These are phyloP conservation scores for Caenorhabditis uteleia DNA, from an alignment of 2,888 invertebrate species.

Conservation along the genomic window DNA sequence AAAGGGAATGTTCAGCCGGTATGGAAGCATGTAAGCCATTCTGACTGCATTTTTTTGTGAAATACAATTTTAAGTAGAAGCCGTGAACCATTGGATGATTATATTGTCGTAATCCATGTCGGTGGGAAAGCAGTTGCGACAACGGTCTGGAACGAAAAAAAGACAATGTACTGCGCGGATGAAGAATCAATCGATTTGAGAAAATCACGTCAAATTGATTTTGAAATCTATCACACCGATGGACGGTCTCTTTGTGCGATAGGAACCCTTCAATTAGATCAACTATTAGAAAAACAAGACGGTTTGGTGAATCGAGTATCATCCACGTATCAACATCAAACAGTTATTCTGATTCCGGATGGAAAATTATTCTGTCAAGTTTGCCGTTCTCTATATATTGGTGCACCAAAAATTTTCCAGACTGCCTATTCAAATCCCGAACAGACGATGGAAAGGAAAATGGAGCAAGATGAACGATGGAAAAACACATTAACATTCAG, in stretches of 20 bases:
- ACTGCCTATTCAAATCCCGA: slow-evolving; percentile 32
- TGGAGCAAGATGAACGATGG: slow-evolving; percentile 7
- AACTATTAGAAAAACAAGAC: slow-evolving; percentile 21
- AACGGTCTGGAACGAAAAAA: slow-evolving; percentile 37
- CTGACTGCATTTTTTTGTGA: not conserved
- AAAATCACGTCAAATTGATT: slow-evolving; percentile 26
- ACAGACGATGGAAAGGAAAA: slow-evolving; percentile 15
- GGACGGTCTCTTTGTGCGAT: slow-evolving; percentile 32
- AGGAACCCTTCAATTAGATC: slow-evolving; percentile 23
- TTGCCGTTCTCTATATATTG: no score
- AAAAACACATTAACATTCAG: slow-evolving; percentile 13
- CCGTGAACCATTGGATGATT: slow-evolving; percentile 12
- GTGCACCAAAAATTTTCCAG: slow-evolving; percentile 3
- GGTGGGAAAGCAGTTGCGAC: slow-evolving; percentile 28
- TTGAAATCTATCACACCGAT: slow-evolving; percentile 36
- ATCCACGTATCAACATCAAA: slow-evolving; percentile 16
- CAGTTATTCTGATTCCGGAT: slow-evolving; percentile 19
- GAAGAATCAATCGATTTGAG: slow-evolving; percentile 23
- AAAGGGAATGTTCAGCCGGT: slow-evolving; percentile 13
- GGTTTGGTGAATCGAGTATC: slow-evolving; percentile 9
- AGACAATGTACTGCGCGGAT: slow-evolving; percentile 28
- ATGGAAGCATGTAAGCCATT: not conserved
- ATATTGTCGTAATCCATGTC: slow-evolving; percentile 27
- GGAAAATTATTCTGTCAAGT: slow-evolving; percentile 27
- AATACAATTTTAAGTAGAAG: slow-evolving; percentile 2